Conservation (phyloP, 2,888 invertebrate species). For the Aricia artaxerxes region DNA sequence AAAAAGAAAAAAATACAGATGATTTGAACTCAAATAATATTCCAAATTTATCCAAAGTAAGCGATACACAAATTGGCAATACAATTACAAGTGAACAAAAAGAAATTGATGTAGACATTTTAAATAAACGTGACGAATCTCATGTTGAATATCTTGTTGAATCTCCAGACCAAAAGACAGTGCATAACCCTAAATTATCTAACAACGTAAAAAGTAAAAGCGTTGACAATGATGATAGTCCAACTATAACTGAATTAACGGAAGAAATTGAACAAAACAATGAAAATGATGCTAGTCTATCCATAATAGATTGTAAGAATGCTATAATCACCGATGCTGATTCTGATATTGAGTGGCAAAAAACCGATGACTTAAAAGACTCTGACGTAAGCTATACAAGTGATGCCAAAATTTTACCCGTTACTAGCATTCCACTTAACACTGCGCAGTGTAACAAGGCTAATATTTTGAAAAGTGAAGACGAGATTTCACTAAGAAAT, state of each 20-base stretch:
- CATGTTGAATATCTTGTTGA: constrained; percentile 61
- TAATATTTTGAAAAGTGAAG: constrained; percentile 76
- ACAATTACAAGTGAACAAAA: not conserved
- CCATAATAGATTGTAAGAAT: constrained; percentile 69
- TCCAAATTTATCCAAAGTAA: not conserved
- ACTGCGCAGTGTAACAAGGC: constrained; percentile 65
- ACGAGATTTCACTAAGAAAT: constrained; percentile 77
- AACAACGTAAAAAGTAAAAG: constrained; percentile 70
- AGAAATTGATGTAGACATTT: not conserved
- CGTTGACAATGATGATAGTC: constrained; percentile 70
- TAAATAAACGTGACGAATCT: constrained; percentile 31
- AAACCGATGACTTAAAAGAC: constrained; percentile 63
- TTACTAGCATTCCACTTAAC: constrained; percentile 67
- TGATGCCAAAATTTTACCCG: constrained; percentile 60
- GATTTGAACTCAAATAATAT: not conserved
- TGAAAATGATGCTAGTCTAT: constrained; percentile 54
- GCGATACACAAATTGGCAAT: constrained; percentile 21
- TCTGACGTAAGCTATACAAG: constrained; percentile 48
- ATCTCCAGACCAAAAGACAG: constrained; percentile 63
- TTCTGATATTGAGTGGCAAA: constrained; percentile 82
- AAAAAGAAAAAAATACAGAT: not conserved
- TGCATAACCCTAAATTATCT: constrained; percentile 59
- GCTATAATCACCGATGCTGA: constrained; percentile 83
- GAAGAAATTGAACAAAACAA: constrained; percentile 50
- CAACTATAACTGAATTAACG: constrained; percentile 69